Percentiles rank a stretch among this genome's conserved stretches.
Evolutionary conservation across 2,113 vertebrate species (phyloP).

Genomic region (Coryphaenoides rupestris): DNA sequence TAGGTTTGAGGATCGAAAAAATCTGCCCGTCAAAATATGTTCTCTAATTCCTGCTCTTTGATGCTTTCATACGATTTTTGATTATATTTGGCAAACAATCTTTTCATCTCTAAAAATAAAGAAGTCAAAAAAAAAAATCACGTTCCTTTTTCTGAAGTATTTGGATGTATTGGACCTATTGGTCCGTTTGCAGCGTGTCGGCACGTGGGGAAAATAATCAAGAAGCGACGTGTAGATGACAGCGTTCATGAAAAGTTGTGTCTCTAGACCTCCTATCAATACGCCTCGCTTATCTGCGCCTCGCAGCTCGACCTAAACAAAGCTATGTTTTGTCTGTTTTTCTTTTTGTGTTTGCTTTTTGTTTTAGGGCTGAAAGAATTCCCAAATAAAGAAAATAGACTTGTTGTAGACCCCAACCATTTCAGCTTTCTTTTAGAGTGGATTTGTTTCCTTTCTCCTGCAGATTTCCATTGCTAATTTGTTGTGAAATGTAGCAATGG

Average conservation of each 20-base stretch:
- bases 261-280: slow-evolving; percentile 57
- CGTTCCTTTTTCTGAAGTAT: too few relatives aligned
- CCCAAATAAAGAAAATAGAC: slow-evolving; percentile 49
- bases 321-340: slow-evolving; percentile 45
- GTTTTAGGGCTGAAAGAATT: slow-evolving; percentile 49
- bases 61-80: not conserved
- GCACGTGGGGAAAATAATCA: slow-evolving; percentile 18
- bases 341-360: slow-evolving; percentile 23
- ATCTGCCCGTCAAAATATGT: too few relatives aligned
- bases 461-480: slow-evolving; percentile 73
- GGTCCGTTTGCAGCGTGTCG: slow-evolving; percentile 24
- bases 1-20: too few relatives aligned
- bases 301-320: slow-evolving; percentile 63
- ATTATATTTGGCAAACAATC: not conserved
- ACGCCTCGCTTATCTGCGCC: slow-evolving; percentile 64
- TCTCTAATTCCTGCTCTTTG: not conserved
- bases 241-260: slow-evolving; percentile 31
- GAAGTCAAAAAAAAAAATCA: too few relatives aligned
- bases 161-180: slow-evolving; percentile 13
- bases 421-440: too few relatives aligned
- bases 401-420: slow-evolving; percentile 55
- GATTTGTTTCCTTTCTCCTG: slow-evolving; percentile 67
- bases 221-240: slow-evolving; percentile 38
- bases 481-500: slow-evolving; percentile 68
- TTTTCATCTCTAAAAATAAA: too few relatives aligned